These are phyloP conservation scores for Spodoptera picta DNA, from an alignment of 2,888 invertebrate species.

Conservation along the genomic window DNA sequence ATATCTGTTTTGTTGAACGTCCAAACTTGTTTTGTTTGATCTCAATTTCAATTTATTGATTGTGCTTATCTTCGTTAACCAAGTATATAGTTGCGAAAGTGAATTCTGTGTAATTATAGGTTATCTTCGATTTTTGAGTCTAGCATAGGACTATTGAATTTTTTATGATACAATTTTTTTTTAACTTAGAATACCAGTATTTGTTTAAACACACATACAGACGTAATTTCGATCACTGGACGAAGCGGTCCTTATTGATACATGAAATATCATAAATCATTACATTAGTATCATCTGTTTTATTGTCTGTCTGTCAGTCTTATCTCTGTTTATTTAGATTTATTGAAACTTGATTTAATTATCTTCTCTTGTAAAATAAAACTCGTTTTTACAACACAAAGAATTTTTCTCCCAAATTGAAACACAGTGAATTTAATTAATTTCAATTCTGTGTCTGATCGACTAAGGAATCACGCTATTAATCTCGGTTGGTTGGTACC, in stretches of 20 bases:
- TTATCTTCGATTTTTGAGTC: too few species aligned
- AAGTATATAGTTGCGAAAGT: too few species aligned
- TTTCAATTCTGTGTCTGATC: conserved; percentile 32
- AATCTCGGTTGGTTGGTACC: conserved; percentile 56
- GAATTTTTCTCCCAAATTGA: conserved; percentile 28
- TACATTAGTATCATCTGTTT: too few species aligned
- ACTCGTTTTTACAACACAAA: conserved; percentile 1
- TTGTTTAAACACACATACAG: too few species aligned
- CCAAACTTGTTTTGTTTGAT: conserved; percentile 14
- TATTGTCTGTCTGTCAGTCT: background rate
- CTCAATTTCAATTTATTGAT: background rate
- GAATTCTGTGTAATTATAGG: too few species aligned
- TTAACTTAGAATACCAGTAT: too few species aligned
- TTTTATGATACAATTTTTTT: too few species aligned
- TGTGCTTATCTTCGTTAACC: too few species aligned
- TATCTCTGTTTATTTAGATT: background rate
- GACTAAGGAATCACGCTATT: conserved; percentile 65
- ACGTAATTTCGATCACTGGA: too few species aligned
- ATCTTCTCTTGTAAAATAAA: conserved; percentile 7
- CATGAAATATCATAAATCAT: too few species aligned
- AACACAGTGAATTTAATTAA: conserved; percentile 47
- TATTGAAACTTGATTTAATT: conserved; percentile 1
- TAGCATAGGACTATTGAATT: too few species aligned
- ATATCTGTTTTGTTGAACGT: conserved; percentile 12
- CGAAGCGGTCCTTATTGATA: too few species aligned